phyloP scores from a whole-genome alignment of 2,888 invertebrate species.

The Thecocarcelia acutangulata region DNA sequence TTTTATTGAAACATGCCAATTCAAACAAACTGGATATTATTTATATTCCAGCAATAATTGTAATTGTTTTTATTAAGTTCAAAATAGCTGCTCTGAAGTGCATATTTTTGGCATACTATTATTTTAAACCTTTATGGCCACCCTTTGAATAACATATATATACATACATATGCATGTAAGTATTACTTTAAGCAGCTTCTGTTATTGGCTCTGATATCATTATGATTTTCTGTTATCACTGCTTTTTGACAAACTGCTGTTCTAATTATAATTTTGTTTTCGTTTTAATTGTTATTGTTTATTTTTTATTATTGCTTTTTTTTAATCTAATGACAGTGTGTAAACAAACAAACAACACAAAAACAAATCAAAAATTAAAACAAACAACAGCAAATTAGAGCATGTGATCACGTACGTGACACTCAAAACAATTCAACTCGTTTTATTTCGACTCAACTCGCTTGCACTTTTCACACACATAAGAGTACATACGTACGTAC shows the following conservation, averaged over 20 bases:
- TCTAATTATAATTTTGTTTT: constrained; percentile 19
- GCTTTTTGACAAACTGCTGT: constrained; percentile 14
- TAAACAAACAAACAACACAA: constrained; percentile 51
- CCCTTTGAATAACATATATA: too few relatives aligned
- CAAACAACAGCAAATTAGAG: constrained; percentile 45
- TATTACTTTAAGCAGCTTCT: too few relatives aligned
- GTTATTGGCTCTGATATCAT: not conserved
- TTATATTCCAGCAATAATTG: too few relatives aligned
- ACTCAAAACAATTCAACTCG: constrained; percentile 42
- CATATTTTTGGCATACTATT: too few relatives aligned
- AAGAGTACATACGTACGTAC: not conserved
- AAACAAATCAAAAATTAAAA: constrained; percentile 23
- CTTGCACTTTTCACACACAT: constrained; percentile 39
- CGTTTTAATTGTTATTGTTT: constrained; percentile 25
- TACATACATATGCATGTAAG: too few relatives aligned
- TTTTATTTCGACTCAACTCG: constrained; percentile 28
- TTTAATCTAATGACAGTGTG: constrained; percentile 56
- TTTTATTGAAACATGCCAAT: too few relatives aligned
- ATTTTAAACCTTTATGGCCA: too few relatives aligned
- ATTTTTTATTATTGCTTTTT: constrained; percentile 26
- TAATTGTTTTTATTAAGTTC: too few relatives aligned
- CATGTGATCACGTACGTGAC: constrained; percentile 61
- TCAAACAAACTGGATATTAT: too few relatives aligned
- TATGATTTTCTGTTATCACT: not conserved
- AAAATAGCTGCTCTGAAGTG: too few relatives aligned